A percentile compares a stretch with the other conserved stretches of the same genome.
Conservation (phyloP, 92 coral and sea anemone genomes). For the Nematostella vectensis region DNA sequence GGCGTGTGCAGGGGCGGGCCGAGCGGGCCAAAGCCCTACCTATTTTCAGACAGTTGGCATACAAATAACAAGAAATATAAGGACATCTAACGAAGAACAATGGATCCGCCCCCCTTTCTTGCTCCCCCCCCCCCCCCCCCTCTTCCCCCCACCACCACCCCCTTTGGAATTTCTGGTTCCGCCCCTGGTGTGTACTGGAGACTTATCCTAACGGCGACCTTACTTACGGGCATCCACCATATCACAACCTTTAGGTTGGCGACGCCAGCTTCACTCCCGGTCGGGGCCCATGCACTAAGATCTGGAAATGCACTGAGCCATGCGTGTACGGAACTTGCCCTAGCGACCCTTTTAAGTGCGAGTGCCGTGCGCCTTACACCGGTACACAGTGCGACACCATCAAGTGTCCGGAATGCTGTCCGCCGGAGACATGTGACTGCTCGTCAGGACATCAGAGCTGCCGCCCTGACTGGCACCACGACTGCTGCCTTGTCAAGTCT, state of each 20-base stretch:
- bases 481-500: constrained; percentile 76
- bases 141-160: too few relatives aligned
- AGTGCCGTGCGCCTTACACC: constrained; percentile 44
- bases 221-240: too few relatives aligned
- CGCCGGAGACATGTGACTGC: constrained; percentile 86
- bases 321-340: constrained; percentile 63
- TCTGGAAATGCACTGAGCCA: constrained; percentile 52
- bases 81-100: too few relatives aligned
- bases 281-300: constrained; percentile 62
- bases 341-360: constrained; percentile 52
- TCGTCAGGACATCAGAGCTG: constrained; percentile 33
- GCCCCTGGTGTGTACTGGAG: too few relatives aligned
- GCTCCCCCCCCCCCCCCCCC: too few relatives aligned
- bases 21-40: too few relatives aligned
- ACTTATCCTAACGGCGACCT: too few relatives aligned
- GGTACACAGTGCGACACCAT: constrained; percentile 74
- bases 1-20: too few relatives aligned
- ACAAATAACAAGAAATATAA: too few relatives aligned
- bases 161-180: too few relatives aligned
- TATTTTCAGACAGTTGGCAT: too few relatives aligned
- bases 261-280: constrained; percentile 20
- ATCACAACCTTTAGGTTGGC: constrained; percentile 15
- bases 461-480: constrained; percentile 59
- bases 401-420: constrained; percentile 75
- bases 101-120: too few relatives aligned